Percentiles rank a stretch among this genome's conserved stretches.
These are phyloP conservation scores for Leucosticte australis DNA, from an alignment of 2,113 vertebrate species.

Conservation along the genomic window DNA sequence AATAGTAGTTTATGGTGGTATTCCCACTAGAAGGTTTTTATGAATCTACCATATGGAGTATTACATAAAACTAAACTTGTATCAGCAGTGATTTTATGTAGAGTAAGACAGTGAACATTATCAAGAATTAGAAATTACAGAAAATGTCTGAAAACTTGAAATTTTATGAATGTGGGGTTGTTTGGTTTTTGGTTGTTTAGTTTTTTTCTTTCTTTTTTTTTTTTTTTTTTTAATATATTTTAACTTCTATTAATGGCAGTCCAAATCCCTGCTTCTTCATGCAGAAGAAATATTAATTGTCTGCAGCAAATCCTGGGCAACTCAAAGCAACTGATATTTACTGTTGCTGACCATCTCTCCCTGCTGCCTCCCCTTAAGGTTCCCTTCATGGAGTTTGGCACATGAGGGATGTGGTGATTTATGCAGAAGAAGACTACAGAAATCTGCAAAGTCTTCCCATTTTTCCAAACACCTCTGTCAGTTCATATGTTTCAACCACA, in stretches of 20 bases:
- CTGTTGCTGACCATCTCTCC: neutral
- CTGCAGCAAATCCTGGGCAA: neutral
- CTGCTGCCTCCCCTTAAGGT: neutral
- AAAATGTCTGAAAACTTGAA: conserved; percentile 34
- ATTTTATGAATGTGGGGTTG: conserved; percentile 1
- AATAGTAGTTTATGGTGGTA: conserved; percentile 80
- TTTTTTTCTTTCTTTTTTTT: neutral
- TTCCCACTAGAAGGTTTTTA: conserved; percentile 80
- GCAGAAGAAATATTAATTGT: neutral
- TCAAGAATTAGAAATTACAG: conserved; percentile 68
- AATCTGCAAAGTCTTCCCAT: neutral
- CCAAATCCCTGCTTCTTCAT: neutral
- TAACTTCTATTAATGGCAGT: neutral
- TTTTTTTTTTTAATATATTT: neutral
- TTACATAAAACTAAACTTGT: conserved; percentile 73
- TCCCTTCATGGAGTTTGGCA: neutral
- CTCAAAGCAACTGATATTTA: neutral
- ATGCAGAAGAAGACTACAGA: neutral
- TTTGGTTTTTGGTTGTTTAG: neutral
- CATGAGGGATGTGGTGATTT: neutral
- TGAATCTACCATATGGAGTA: conserved; percentile 77
- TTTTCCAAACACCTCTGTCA: neutral
- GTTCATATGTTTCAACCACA: neutral
- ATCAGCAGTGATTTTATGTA: conserved; percentile 67
- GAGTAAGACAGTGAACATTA: conserved; percentile 65